Evolutionary conservation across 2,113 vertebrate genomes (phyloP).

Genomic region (Nothoprocta pentlandii): DNA sequence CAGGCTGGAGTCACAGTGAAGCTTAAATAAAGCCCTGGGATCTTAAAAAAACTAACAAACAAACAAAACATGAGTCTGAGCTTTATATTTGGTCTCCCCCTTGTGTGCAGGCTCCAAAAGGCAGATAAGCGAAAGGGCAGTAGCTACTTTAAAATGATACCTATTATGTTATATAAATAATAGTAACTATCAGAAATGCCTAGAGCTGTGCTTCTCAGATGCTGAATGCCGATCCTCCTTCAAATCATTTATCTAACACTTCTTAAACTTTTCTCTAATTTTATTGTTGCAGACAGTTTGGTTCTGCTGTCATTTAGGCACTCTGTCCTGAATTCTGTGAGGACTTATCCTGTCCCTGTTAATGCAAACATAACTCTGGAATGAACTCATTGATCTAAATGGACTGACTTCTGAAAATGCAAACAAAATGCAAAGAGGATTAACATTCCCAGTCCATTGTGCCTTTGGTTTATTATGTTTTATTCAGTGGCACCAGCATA

Average conservation of each 20-base stretch:
- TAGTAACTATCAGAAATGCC: not conserved
- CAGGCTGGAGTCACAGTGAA: accelerated
- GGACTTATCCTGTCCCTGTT: not conserved
- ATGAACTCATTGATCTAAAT: not conserved
- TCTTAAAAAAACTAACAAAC: not conserved
- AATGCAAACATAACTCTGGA: not conserved
- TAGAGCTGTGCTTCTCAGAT: not conserved
- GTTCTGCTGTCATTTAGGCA: not conserved
- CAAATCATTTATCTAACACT: not conserved
- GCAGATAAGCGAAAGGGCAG: not conserved
- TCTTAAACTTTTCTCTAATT: not conserved
- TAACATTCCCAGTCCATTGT: not conserved
- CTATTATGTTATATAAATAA: not conserved
- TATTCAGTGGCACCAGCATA: not conserved
- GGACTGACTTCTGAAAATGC: not conserved
- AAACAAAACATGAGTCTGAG: accelerated
- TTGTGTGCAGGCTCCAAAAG: not conserved
- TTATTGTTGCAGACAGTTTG: not conserved
- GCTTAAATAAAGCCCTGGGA: not conserved
- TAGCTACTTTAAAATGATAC: not conserved
- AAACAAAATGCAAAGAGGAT: not conserved
- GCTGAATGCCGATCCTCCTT: accelerated
- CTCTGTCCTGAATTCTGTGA: not conserved
- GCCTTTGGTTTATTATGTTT: not conserved
- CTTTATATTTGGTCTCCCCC: not conserved